Percentiles rank a stretch among this genome's conserved stretches.
phyloP scores from a whole-genome alignment of 2,797 vertebrate species.

The Lithobates sylvaticus region DNA sequence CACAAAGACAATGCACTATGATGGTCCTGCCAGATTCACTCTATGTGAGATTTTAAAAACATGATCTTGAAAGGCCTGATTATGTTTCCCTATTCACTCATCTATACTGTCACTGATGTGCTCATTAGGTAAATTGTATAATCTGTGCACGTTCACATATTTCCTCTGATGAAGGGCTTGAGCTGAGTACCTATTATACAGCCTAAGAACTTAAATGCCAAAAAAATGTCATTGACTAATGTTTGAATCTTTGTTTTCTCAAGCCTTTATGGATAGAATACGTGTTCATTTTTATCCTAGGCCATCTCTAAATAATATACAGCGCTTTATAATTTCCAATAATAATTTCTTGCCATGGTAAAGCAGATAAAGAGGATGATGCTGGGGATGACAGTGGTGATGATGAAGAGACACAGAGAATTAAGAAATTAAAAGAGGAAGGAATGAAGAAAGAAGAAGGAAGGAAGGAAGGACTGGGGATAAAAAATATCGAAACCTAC shows the following conservation, averaged over 20 bases:
- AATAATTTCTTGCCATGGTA: not conserved
- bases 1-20: conserved; percentile 13
- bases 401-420: not conserved
- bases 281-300: not conserved
- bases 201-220: conserved; percentile 37
- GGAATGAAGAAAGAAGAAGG: no score
- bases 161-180: conserved; percentile 42
- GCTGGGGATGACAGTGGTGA: not conserved
- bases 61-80: conserved; percentile 35
- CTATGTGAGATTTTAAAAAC: conserved; percentile 35
- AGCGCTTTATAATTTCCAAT: not conserved
- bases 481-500: no score
- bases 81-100: conserved; percentile 44
- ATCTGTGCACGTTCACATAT: conserved; percentile 35
- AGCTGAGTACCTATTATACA: conserved; percentile 42
- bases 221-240: conserved; percentile 40
- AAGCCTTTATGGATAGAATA: not conserved
- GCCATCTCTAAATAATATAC: not conserved
- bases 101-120: conserved; percentile 28
- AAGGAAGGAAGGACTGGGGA: no score
- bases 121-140: conserved; percentile 48
- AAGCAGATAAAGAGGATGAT: not conserved
- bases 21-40: conserved; percentile 9
- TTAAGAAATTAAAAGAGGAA: no score
- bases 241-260: conserved; percentile 12